phyloP scores from a whole-genome alignment of 2,113 vertebrate species.

The Hirundichthys speculiger region DNA sequence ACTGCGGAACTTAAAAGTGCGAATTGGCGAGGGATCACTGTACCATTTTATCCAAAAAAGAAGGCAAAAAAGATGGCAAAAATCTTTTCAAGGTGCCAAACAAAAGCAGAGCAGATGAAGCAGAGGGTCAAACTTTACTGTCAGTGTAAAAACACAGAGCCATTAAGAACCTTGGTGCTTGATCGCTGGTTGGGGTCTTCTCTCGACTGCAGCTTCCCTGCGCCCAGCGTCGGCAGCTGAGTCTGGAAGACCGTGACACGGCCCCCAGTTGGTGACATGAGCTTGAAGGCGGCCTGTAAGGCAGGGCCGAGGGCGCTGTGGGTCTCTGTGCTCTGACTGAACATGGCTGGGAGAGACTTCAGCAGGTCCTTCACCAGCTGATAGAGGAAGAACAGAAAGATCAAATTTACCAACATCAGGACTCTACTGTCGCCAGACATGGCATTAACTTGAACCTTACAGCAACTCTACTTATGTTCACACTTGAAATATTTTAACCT shows the following conservation, averaged over 20 bases:
- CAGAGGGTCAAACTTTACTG: neutral
- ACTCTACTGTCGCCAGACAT: neutral
- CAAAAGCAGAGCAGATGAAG: neutral
- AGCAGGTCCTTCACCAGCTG: conserved; percentile 94
- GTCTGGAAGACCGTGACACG: conserved; percentile 95
- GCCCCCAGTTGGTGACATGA: conserved; percentile 95
- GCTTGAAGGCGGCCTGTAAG: conserved; percentile 93
- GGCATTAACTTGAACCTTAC: too few relatives aligned
- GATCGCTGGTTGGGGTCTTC: conserved; percentile 97
- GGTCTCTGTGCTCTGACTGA: conserved; percentile 90
- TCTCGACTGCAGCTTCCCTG: conserved; percentile 89
- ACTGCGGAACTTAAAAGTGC: too few relatives aligned
- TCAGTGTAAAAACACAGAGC: neutral
- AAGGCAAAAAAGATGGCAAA: too few relatives aligned
- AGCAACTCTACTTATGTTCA: neutral
- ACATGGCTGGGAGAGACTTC: conserved; percentile 89
- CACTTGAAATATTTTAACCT: neutral
- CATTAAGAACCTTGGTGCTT: conserved; percentile 88
- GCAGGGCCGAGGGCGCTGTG: conserved; percentile 94
- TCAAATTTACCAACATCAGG: rapidly evolving
- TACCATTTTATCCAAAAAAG: too few relatives aligned
- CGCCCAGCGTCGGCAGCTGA: conserved; percentile 91
- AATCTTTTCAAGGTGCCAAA: too few relatives aligned
- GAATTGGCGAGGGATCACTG: too few relatives aligned
- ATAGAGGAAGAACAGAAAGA: neutral